These are phyloP conservation scores for Dynastes grantii DNA, from an alignment of 2,888 invertebrate genomes.

Conservation along the genomic window DNA sequence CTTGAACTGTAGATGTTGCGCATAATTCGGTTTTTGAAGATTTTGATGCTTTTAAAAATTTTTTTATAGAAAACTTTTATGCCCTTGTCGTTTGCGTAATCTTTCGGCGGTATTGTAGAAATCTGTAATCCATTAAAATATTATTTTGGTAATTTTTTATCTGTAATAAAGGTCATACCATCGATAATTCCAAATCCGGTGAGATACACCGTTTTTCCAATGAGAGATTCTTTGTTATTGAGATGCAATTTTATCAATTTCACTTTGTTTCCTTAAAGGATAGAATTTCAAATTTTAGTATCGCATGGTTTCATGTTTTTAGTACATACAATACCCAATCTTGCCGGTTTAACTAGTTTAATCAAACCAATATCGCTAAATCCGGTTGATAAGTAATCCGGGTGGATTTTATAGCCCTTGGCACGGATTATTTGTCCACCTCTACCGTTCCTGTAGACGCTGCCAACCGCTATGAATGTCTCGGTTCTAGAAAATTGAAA, in stretches of 20 bases:
- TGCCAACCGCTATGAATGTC: slow-evolving; percentile 65
- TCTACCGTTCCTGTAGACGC: slow-evolving; percentile 63
- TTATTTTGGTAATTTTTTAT: neutral
- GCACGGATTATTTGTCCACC: slow-evolving; percentile 64
- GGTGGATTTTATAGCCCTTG: slow-evolving; percentile 63
- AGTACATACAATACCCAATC: slow-evolving; percentile 58
- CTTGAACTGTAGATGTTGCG: slow-evolving; percentile 65
- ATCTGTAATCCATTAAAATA: slow-evolving; percentile 58
- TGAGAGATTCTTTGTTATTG: slow-evolving; percentile 63
- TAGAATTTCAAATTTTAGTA: neutral
- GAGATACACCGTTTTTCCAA: slow-evolving; percentile 65
- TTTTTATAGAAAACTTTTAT: no score
- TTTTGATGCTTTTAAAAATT: no score
- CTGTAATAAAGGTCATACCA: slow-evolving; percentile 59
- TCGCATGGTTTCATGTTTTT: neutral
- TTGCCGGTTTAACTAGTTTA: slow-evolving; percentile 61
- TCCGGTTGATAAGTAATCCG: slow-evolving; percentile 63
- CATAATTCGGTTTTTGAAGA: slow-evolving; percentile 62
- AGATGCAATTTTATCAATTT: slow-evolving; percentile 64
- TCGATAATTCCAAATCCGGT: slow-evolving; percentile 68
- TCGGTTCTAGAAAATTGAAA: slow-evolving; percentile 60
- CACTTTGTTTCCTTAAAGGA: slow-evolving; percentile 61
- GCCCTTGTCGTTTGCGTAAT: slow-evolving; percentile 65
- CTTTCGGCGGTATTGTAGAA: slow-evolving; percentile 63
- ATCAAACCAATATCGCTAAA: slow-evolving; percentile 66